Evolutionary conservation across 1,140 invertebrate genomes (phyloP), one percentile per base, ranked within the genome.

Genomic region (Trichogramma pretiosum): DNA sequence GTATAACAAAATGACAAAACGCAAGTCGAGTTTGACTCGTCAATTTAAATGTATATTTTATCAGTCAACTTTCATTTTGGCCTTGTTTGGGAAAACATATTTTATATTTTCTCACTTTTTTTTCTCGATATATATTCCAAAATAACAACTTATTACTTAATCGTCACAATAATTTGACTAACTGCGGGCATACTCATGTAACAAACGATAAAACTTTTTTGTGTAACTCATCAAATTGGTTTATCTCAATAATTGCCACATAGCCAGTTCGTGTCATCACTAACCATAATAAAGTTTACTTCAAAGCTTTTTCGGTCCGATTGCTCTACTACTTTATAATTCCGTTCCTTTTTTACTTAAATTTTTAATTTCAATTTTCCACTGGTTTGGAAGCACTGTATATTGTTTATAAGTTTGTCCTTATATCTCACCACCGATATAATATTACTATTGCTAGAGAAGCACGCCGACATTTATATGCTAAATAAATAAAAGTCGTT

Each of bases 321-420:
- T n/a, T n/a, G n/a, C n/a, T n/a, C n/a, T n/a, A n/a, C n/a, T n/a
- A n/a, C n/a, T n/a, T n/a, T n/a, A n/a, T n/a, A n/a, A n/a, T n/a
- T n/a, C n/a, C n/a, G n/a, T n/a, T n/a, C n/a, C n/a, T 46, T 21
- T 51, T 51, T 43, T 38, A 42, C 33, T 22, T 54, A 46, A 17
- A 18, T 40, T 52, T 50, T 44, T 55, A 51, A 46, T 50, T 55
- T 52, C 58, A 52, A 41, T 51, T 55, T 46, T 58, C 56, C 59
- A 58, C 61, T 26, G 43, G 56, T 56, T 58, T 63, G 61, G 61
- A 63, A 63, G 59, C 59, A 63, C 61, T 63, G 56, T 55, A 51
- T 59, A 51, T 51, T 37, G 13, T 41, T 48, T 36, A 35, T n/a
- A n/a, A n/a, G n/a, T n/a, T n/a, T n/a, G n/a, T n/a, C n/a, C n/a